Percentiles rank a stretch among this genome's conserved stretches.
Evolutionary conservation across 1,140 invertebrate species (phyloP).

Genomic region (Hermatobates lingyangjiaoensis): DNA sequence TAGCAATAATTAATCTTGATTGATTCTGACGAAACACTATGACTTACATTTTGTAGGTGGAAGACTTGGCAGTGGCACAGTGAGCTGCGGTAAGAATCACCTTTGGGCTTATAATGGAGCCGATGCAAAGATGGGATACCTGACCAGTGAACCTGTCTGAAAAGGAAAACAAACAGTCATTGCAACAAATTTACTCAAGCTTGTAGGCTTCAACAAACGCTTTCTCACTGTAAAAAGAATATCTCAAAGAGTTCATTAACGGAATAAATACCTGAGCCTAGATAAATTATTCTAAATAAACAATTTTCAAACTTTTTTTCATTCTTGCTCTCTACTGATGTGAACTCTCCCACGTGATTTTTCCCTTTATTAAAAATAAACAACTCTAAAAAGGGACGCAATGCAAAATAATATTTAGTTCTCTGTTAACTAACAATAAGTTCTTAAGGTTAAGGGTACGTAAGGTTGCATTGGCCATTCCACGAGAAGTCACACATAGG

Average conservation of each 20-base stretch:
- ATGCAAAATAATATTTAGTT: no score
- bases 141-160: slow-evolving; percentile 36
- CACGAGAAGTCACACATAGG: no score
- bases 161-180: slow-evolving; percentile 8
- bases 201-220: neutral
- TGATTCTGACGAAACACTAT: no score
- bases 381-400: no score
- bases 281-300: neutral
- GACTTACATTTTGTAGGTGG: slow-evolving; percentile 43
- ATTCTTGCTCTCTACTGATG: no score
- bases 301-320: neutral
- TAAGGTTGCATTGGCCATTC: no score
- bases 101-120: slow-evolving; percentile 38
- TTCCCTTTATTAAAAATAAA: no score
- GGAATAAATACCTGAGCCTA: neutral
- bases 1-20: no score
- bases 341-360: no score
- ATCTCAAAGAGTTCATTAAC: neutral
- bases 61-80: slow-evolving; percentile 44
- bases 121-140: slow-evolving; percentile 43
- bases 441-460: no score
- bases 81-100: slow-evolving; percentile 48
- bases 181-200: neutral
- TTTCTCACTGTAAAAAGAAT: neutral
- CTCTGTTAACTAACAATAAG: no score